Evolutionary conservation across 2,797 vertebrate species (phyloP).

Genomic region (Girardinus metallicus): DNA sequence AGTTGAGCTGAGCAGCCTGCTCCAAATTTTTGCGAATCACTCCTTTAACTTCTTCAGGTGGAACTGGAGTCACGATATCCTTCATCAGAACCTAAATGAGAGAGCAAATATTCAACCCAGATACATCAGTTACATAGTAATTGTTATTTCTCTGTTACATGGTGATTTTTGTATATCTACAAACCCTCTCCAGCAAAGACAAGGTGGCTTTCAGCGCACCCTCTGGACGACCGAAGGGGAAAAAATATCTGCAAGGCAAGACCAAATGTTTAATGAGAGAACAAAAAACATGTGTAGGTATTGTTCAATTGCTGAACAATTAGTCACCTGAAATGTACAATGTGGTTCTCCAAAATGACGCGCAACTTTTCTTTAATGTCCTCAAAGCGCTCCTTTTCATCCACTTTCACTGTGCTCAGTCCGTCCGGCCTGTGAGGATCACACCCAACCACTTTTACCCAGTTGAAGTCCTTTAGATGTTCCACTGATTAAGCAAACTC

Average conservation of each 20-base stretch:
- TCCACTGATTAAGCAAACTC: constrained; percentile 32
- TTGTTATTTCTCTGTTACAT: constrained; percentile 8
- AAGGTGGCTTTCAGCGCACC: constrained; percentile 98
- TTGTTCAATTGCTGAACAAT: constrained; percentile 14
- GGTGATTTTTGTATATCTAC: constrained; percentile 36
- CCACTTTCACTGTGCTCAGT: constrained; percentile 96
- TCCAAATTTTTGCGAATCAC: constrained; percentile 99
- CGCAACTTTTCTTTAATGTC: constrained; percentile 98
- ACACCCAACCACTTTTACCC: constrained; percentile 53
- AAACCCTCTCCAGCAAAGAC: constrained; percentile 98
- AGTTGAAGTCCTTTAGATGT: constrained; percentile 23
- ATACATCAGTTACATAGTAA: not conserved
- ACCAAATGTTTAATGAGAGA: constrained; percentile 20
- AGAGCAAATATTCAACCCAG: constrained; percentile 6
- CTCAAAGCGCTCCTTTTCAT: constrained; percentile 98
- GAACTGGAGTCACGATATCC: constrained; percentile 98
- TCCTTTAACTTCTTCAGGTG: constrained; percentile 97
- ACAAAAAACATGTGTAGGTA: not conserved
- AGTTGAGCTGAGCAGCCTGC: constrained; percentile 98
- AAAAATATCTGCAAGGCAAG: constrained; percentile 89
- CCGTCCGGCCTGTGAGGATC: constrained; percentile 90
- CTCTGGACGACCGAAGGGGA: constrained; percentile 98
- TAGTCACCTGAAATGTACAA: constrained; percentile 96
- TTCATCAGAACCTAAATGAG: constrained; percentile 91
- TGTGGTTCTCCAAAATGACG: constrained; percentile 97